phyloP scores from a whole-genome alignment of 2,888 invertebrate species.

The Odontothrips loti region DNA sequence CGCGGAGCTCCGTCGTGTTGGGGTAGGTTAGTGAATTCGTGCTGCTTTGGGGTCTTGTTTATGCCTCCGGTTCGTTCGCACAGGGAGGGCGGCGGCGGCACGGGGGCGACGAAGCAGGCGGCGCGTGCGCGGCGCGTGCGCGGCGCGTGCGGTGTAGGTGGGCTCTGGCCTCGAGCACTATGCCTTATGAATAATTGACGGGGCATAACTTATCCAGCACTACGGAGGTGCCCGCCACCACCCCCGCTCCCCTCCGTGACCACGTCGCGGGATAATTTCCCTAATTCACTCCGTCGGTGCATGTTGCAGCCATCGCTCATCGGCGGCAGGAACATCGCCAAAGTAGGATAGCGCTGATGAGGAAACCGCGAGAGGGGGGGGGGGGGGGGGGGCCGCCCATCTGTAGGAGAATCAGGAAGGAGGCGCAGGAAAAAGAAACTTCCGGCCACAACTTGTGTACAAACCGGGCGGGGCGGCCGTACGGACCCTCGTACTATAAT shows the following conservation, averaged over 20 bases:
- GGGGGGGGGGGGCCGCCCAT: not conserved
- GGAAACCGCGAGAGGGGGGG: too few relatives aligned
- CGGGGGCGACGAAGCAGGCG: not conserved
- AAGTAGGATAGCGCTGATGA: too few relatives aligned
- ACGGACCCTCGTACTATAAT: too few relatives aligned
- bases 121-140: not conserved
- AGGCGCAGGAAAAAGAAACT: not conserved
- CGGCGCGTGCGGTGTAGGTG: not conserved
- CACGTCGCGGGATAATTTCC: too few relatives aligned
- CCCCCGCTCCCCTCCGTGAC: too few relatives aligned
- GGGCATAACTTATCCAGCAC: conserved; percentile 10
- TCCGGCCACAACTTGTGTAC: not conserved
- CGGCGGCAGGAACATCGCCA: too few relatives aligned
- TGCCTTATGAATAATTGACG: conserved; percentile 22
- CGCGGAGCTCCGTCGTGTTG: too few relatives aligned
- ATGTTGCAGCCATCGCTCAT: too few relatives aligned
- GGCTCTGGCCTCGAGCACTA: not conserved
- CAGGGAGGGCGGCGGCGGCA: not conserved
- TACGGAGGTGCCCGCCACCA: not conserved
- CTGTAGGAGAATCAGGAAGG: not conserved
- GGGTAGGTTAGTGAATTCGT: too few relatives aligned
- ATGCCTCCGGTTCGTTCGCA: not conserved
- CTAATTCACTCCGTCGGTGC: too few relatives aligned
- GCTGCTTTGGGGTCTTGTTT: too few relatives aligned
- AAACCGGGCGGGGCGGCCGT: not conserved